Conservation (phyloP, 2,113 vertebrate species). For the Hiodon tergisus region DNA sequence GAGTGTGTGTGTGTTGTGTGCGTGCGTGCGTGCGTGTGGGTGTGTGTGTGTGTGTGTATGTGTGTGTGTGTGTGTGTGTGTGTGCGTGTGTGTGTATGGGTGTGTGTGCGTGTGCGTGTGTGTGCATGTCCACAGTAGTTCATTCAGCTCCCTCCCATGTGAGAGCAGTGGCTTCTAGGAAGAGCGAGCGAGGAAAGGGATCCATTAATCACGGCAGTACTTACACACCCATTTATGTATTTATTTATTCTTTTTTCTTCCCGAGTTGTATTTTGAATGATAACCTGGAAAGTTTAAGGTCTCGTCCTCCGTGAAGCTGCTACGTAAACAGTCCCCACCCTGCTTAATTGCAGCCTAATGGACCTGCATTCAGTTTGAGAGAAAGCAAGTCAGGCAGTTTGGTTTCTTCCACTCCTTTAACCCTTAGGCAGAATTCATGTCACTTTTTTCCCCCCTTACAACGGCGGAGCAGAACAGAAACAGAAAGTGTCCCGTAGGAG, state of each 20-base stretch:
- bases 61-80: too few relatives aligned
- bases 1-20: too few relatives aligned
- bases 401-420: background rate
- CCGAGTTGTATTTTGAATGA: slow-evolving; percentile 6
- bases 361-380: background rate
- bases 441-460: background rate
- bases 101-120: too few relatives aligned
- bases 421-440: background rate
- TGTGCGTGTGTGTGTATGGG: too few relatives aligned
- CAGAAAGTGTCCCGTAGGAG: too few relatives aligned
- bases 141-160: slow-evolving; percentile 6
- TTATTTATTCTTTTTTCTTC: background rate
- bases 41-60: too few relatives aligned
- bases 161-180: background rate
- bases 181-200: slow-evolving; percentile 3
- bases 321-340: slow-evolving; percentile 8
- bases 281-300: slow-evolving; percentile 11
- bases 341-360: background rate
- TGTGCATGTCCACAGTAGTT: background rate
- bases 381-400: background rate
- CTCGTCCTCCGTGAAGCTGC: background rate
- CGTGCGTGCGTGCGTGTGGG: too few relatives aligned
- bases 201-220: background rate
- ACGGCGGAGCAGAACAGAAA: too few relatives aligned
- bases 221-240: background rate